Evolutionary conservation across 2,888 invertebrate genomes (phyloP), one percentile per base, ranked within the genome.

Genomic region (Hyles lineata): DNA sequence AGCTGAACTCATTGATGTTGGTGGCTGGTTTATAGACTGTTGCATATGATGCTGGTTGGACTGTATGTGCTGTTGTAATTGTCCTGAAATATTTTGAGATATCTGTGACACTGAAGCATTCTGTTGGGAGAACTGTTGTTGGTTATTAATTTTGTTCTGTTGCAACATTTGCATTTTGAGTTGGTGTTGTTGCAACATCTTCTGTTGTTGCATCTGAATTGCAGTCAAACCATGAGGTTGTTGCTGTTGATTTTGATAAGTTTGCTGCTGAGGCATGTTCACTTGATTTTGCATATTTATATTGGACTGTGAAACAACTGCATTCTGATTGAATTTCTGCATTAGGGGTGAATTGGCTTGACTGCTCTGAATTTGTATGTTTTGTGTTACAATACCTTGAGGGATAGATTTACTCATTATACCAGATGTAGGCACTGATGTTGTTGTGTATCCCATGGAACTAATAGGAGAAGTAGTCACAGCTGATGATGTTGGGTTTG

Each of bases 141-240:
- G 87, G 63, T 85, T 89, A 43, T 78, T 77, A 29, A 86, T 79
- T 74, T 90, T 90, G 71, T 87, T 89, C 75, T 90, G 87, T 74
- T 92, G 92, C 76, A 95, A 77, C 91, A 94, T 92, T 81, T 93
- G 93, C 91, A 95, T 95, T 81, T 95, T 92, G 8, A 95, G 87
- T 75, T 95, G 95, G 74, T 95, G 96, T 82, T 95, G 95, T 81
- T 96, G 96, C 71, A 95, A 87, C 81, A 95, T 87, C 70, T 95
- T 95, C 77, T 96, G 96, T 76, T 95, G 94, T 77, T 94, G 94
- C 70, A 93, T 91, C 77, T 93, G 95, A 83, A 93, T 94, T 73
- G 93, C 94, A 73, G 92, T 89, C 9, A 94, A 78, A 0, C 94
- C 93, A 83, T 95, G 95, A 1, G 92, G 92, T 75, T 91, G 92